phyloP scores from a whole-genome alignment of 2,888 invertebrate genomes.

The Cosmia trapezina region DNA sequence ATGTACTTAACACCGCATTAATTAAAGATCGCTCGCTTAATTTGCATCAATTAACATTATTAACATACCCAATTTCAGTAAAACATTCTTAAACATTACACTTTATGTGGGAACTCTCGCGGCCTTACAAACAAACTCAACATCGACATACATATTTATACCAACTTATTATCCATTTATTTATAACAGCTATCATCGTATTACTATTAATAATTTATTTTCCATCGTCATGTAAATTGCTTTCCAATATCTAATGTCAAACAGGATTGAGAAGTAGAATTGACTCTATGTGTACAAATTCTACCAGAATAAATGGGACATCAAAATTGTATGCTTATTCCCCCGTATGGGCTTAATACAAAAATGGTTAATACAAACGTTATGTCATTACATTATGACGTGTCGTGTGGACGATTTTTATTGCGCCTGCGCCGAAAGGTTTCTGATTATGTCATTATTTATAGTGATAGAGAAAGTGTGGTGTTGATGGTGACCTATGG shows the following conservation, averaged over 20 bases:
- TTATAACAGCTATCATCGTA: slow-evolving; percentile 49
- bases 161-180: slow-evolving; percentile 51
- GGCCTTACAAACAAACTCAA: slow-evolving; percentile 39
- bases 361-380: slow-evolving; percentile 55
- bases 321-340: slow-evolving; percentile 35
- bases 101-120: slow-evolving; percentile 50
- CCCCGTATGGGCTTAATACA: slow-evolving; percentile 28
- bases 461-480: slow-evolving; percentile 60
- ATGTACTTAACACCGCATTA: slow-evolving; percentile 38
- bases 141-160: slow-evolving; percentile 45
- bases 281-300: slow-evolving; percentile 2
- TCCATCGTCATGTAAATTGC: slow-evolving; percentile 60
- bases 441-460: slow-evolving; percentile 65
- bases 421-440: slow-evolving; percentile 56
- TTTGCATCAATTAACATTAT: slow-evolving; percentile 52
- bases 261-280: slow-evolving; percentile 48
- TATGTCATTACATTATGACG: slow-evolving; percentile 59
- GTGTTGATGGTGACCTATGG: slow-evolving; percentile 58
- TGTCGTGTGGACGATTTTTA: slow-evolving; percentile 60
- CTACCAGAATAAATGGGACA: slow-evolving; percentile 30
- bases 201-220: slow-evolving; percentile 61
- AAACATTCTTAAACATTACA: slow-evolving; percentile 21
- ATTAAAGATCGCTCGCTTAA: slow-evolving; percentile 42
- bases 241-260: slow-evolving; percentile 58
- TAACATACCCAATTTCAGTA: slow-evolving; percentile 50